A percentile compares a stretch with the other conserved stretches of the same genome.
Conservation (phyloP, 2,888 invertebrate genomes). For the Ceraclea dissimilis region DNA sequence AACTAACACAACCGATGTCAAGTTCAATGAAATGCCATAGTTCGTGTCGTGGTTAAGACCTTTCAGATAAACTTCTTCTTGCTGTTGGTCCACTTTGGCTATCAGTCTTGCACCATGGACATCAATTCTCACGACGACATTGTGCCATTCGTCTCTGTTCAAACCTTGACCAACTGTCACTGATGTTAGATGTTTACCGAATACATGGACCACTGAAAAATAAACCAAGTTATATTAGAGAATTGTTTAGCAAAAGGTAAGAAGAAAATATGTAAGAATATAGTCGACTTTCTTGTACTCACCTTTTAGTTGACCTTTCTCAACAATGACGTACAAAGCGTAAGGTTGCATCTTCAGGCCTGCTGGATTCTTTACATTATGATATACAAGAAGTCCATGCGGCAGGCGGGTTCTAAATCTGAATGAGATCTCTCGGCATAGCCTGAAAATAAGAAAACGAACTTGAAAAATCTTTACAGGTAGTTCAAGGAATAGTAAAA, state of each 20-base stretch:
- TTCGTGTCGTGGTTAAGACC: conserved; percentile 77
- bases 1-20: conserved; percentile 80
- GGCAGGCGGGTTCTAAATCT: conserved; percentile 82
- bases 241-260: not conserved
- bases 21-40: conserved; percentile 79
- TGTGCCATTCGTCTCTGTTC: conserved; percentile 87
- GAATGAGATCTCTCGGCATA: conserved; percentile 83
- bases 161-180: conserved; percentile 82
- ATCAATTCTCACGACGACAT: conserved; percentile 78
- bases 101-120: conserved; percentile 78
- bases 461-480: too few species aligned
- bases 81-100: conserved; percentile 77
- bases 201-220: conserved; percentile 72
- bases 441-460: conserved; percentile 44
- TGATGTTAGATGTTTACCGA: conserved; percentile 75
- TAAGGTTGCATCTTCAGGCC: conserved; percentile 75
- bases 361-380: conserved; percentile 82
- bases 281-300: conserved; percentile 3
- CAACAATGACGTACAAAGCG: conserved; percentile 84
- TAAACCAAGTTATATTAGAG: not conserved
- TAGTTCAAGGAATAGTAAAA: too few species aligned
- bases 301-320: conserved; percentile 81
- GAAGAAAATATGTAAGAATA: too few species aligned
- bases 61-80: conserved; percentile 74
- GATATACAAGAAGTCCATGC: conserved; percentile 81